These are phyloP conservation scores for Argyrosomus japonicus DNA, from an alignment of 2,113 vertebrate species.

Conservation along the genomic window DNA sequence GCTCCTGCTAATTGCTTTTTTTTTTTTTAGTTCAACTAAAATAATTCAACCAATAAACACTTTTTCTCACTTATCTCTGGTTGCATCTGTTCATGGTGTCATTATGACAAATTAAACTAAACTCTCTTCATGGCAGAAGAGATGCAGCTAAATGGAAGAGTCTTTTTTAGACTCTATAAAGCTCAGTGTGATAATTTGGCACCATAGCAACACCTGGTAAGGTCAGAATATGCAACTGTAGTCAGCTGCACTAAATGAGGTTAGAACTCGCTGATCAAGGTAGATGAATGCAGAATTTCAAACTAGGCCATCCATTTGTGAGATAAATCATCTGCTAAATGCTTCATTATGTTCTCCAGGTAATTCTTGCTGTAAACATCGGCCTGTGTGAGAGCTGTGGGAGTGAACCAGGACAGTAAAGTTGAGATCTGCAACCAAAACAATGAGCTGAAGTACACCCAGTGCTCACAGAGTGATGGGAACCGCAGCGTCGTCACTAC, in stretches of 20 bases:
- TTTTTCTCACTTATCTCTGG: not conserved
- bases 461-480: no score
- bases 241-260: not conserved
- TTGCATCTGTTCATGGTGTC: not conserved
- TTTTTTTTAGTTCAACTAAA: not conserved
- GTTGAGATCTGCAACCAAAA: no score
- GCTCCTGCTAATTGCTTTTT: slow-evolving; percentile 53
- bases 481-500: no score
- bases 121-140: not conserved
- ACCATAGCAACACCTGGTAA: not conserved
- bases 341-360: no score
- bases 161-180: not conserved
- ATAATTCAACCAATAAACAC: not conserved
- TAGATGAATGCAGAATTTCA: not conserved
- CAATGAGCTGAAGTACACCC: no score
- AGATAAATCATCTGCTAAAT: no score
- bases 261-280: no score
- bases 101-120: not conserved
- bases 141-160: not conserved
- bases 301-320: no score
- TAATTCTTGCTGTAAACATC: no score
- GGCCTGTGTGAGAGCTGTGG: no score
- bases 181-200: not conserved
- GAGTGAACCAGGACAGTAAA: no score
- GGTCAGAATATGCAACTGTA: not conserved